Evolutionary conservation across 2,888 invertebrate species (phyloP), one percentile per base, ranked within the genome.

Genomic region (Napeogenes inachia): DNA sequence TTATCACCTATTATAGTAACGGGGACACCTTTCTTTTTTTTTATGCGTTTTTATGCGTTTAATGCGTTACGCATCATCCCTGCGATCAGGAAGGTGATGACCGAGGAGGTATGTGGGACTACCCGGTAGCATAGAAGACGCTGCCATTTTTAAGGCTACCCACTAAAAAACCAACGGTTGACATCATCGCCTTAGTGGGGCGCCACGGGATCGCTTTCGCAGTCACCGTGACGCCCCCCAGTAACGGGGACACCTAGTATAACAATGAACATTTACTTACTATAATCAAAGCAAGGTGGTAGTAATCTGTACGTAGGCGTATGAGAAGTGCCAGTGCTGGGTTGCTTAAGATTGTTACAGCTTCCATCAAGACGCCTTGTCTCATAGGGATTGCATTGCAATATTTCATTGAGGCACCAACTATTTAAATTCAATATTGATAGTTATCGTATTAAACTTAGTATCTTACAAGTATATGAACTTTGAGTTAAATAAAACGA

Each of bases 341-440:
- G 85, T 35, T 78, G 54, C 2, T 76, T 61, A 0, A 86, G 69
- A 42, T 87, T 87, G 64, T 85, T 87, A 64, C 87, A 87, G 0
- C 86, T 77, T 0, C 84, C 86, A 60, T 86, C 87, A 0, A 83
- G 63, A 0, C 87, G 74, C 4, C 85, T 76, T 0, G 79, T 76
- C 70, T 86, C 87, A 0, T 72, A 13, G 0, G 79, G 77, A 46
- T 83, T 73, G 60, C 87, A 87, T 6, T 81, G 78, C 0, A 75
- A 64, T 0, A 85, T 57, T 53, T 75, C 80, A 4, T 72, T 80
- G 0, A 80, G 76, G 55, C 87, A 87, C 84, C 82, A 86, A 63
- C 87, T 82, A 69, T 54, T 60, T 2, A 42, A 42, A 10, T 32
- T 33, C 2, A 42, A 54, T n/a, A 54, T 54, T 35, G 6, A 6